These are phyloP conservation scores for Zaprionus kolodkinae DNA, from an alignment of 1,140 invertebrate genomes.

Conservation along the genomic window DNA sequence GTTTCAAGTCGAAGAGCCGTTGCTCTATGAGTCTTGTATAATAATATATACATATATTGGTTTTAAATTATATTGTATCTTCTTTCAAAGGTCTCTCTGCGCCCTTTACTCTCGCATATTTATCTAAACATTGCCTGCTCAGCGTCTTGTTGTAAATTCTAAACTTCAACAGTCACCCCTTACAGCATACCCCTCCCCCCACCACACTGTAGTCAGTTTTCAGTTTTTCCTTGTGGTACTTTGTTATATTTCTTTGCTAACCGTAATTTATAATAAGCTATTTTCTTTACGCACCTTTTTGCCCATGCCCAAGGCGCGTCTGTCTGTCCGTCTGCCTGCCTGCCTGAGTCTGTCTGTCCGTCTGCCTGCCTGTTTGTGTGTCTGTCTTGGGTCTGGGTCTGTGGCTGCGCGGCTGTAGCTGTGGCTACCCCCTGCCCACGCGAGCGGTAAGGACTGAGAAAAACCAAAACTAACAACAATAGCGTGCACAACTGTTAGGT, in stretches of 20 bases:
- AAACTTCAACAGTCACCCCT: slow-evolving; percentile 4
- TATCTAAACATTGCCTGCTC: slow-evolving; percentile 1
- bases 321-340: slow-evolving; percentile 1
- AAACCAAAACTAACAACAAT: slow-evolving; percentile 1
- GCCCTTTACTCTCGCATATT: neutral
- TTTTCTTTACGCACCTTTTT: slow-evolving; percentile 72
- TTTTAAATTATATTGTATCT: neutral
- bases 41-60: neutral
- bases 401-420: slow-evolving; percentile 16
- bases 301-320: slow-evolving; percentile 7
- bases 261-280: slow-evolving; percentile 79
- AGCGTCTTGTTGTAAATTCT: neutral
- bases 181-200: neutral
- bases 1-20: neutral
- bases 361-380: neutral
- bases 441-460: slow-evolving; percentile 24
- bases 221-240: slow-evolving; percentile 46
- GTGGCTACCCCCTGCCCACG: slow-evolving; percentile 55
- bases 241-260: slow-evolving; percentile 67
- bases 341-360: neutral
- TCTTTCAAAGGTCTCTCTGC: too few species aligned
- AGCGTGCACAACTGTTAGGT: neutral
- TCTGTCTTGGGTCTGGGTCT: slow-evolving; percentile 6
- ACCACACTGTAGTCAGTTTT: slow-evolving; percentile 5
- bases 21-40: neutral